phyloP scores from a whole-genome alignment of 2,888 invertebrate species.

The Perdita meconis region DNA sequence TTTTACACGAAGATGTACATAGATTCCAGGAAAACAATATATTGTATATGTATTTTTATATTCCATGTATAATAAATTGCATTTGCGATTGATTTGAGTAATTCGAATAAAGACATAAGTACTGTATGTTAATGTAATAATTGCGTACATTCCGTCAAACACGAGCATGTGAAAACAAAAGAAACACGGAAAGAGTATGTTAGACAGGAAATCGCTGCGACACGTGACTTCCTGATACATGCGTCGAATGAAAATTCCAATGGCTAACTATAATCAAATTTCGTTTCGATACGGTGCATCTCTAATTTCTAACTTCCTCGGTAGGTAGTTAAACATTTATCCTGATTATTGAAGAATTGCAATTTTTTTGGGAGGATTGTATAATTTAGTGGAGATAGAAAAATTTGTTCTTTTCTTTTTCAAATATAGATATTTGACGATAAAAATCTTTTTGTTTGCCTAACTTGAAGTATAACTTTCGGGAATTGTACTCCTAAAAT shows the following conservation, averaged over 20 bases:
- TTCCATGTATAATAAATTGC: neutral
- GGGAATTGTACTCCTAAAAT: too few species aligned
- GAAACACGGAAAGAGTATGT: neutral
- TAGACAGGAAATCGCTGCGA: conserved; percentile 47
- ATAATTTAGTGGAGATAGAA: too few species aligned
- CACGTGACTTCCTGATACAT: conserved; percentile 65
- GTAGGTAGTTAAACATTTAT: neutral
- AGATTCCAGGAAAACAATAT: conserved; percentile 7
- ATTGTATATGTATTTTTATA: conserved; percentile 15
- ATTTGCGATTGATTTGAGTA: neutral
- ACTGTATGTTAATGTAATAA: neutral
- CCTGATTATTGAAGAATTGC: too few species aligned
- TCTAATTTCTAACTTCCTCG: neutral
- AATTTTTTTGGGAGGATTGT: neutral
- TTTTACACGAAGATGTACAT: conserved; percentile 18
- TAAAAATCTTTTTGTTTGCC: too few species aligned
- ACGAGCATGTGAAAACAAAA: neutral
- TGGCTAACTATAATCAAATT: conserved; percentile 2
- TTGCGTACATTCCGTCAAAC: conserved; percentile 6
- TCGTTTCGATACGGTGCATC: neutral
- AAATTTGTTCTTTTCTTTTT: too few species aligned
- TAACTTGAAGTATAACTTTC: too few species aligned
- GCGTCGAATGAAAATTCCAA: conserved; percentile 53
- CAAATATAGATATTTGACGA: too few species aligned
- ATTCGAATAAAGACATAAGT: conserved; percentile 2